These are phyloP conservation scores for Lophochroa leadbeateri DNA, from an alignment of 2,113 vertebrate species.

Conservation along the genomic window DNA sequence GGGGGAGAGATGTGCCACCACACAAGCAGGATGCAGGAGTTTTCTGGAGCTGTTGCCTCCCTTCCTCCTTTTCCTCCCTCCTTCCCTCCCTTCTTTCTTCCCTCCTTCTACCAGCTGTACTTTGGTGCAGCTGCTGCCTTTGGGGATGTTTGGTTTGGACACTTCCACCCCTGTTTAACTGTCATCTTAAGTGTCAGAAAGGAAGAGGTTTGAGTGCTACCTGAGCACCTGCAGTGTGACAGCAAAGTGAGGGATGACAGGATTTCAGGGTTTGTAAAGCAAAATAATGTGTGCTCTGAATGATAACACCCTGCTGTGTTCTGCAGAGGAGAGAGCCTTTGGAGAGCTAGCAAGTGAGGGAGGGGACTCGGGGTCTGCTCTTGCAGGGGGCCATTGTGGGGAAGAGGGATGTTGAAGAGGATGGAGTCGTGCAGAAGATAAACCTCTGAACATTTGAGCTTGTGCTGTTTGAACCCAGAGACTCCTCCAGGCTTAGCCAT, in stretches of 20 bases:
- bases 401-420: background rate
- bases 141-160: background rate
- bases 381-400: accelerated
- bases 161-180: background rate
- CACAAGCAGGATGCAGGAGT: background rate
- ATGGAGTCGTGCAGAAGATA: background rate
- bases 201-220: background rate
- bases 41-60: background rate
- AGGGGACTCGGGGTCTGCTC: background rate
- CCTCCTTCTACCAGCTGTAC: background rate
- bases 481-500: background rate
- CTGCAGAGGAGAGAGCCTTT: background rate
- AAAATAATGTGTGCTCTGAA: accelerated
- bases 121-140: background rate
- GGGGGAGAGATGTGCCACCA: background rate
- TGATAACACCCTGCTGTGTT: accelerated
- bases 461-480: background rate
- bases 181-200: background rate
- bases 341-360: background rate
- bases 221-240: background rate
- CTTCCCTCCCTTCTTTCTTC: background rate
- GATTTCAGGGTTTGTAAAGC: background rate
- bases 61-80: background rate
- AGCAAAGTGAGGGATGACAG: background rate
- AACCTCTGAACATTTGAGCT: accelerated